Percentiles rank a stretch among this genome's conserved stretches.
Evolutionary conservation across 2,113 vertebrate genomes (phyloP).

Genomic region (Deroptyus accipitrinus): DNA sequence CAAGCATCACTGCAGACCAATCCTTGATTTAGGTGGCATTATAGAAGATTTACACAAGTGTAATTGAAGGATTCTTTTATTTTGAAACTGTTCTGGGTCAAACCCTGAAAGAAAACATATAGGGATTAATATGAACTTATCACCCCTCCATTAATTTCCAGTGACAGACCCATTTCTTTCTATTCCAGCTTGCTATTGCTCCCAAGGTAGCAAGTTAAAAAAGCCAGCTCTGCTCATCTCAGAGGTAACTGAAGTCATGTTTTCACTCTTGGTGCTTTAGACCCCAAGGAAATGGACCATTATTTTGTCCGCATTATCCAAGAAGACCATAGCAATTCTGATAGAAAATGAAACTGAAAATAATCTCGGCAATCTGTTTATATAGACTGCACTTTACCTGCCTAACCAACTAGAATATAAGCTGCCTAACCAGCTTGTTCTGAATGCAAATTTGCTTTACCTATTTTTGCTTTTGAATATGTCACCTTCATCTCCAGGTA

Average conservation of each 20-base stretch:
- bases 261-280: background rate
- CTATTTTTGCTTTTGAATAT: background rate
- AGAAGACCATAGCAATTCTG: background rate
- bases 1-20: background rate
- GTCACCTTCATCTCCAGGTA: background rate
- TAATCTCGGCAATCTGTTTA: background rate
- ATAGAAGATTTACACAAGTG: background rate
- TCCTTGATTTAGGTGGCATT: background rate
- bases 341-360: constrained; percentile 4
- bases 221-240: background rate
- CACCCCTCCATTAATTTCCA: background rate
- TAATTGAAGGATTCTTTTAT: constrained; percentile 20
- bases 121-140: constrained; percentile 9
- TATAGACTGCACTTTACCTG: background rate
- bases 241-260: background rate
- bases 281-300: background rate
- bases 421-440: background rate
- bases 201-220: background rate
- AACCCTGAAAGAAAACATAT: background rate
- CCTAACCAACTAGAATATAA: background rate
- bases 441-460: background rate
- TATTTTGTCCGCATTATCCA: background rate
- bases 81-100: background rate
- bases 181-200: background rate
- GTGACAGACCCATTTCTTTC: background rate